Percentiles rank a stretch among this genome's conserved stretches.
These are phyloP conservation scores for Cuculus canorus DNA, from an alignment of 2,797 vertebrate genomes.

Conservation along the genomic window DNA sequence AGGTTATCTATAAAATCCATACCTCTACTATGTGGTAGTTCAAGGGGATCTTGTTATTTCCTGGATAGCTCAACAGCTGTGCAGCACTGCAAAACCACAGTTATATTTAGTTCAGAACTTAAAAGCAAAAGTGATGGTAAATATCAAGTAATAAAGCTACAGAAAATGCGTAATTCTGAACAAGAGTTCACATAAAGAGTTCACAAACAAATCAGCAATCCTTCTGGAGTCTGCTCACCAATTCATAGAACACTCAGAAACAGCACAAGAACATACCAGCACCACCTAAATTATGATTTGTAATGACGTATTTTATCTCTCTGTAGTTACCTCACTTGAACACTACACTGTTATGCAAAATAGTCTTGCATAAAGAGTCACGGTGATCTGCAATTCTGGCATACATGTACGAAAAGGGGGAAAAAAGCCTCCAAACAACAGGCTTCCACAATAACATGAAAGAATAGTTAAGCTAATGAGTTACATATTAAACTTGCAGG, in stretches of 20 bases:
- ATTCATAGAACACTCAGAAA: background rate
- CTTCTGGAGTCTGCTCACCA: background rate
- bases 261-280: background rate
- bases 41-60: conserved; percentile 97
- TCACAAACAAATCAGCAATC: background rate
- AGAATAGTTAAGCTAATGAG: background rate
- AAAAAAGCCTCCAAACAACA: background rate
- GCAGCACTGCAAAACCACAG: conserved; percentile 81
- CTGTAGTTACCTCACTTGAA: background rate
- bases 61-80: conserved; percentile 94
- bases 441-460: background rate
- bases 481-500: background rate
- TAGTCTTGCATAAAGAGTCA: background rate
- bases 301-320: background rate
- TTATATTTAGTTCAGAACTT: background rate
- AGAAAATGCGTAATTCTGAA: background rate
- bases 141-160: background rate
- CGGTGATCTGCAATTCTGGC: background rate
- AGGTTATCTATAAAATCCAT: conserved; percentile 21
- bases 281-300: background rate
- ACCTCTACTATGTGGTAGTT: conserved; percentile 99
- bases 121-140: background rate
- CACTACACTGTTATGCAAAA: background rate
- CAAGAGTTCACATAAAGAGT: background rate
- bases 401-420: background rate